These are phyloP conservation scores for Penaeus vannamei DNA, from an alignment of 1,140 invertebrate genomes.

Conservation along the genomic window DNA sequence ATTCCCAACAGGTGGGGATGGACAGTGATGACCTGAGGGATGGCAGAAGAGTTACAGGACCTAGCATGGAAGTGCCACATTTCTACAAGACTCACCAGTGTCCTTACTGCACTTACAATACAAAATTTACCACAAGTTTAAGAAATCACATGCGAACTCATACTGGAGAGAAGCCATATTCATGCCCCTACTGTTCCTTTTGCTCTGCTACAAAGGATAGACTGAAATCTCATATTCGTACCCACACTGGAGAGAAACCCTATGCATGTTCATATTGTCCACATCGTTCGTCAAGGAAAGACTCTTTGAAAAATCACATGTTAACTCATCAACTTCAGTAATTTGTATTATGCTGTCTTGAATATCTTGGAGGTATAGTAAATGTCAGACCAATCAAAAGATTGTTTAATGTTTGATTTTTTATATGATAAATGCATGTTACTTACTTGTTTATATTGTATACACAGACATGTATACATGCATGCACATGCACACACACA, in stretches of 20 bases:
- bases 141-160: slow-evolving; percentile 51
- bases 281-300: slow-evolving; percentile 46
- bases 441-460: too few relatives aligned
- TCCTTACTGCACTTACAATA: slow-evolving; percentile 47
- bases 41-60: slow-evolving; percentile 27
- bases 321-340: slow-evolving; percentile 34
- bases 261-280: slow-evolving; percentile 47
- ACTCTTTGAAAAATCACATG: slow-evolving; percentile 48
- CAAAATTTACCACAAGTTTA: slow-evolving; percentile 44
- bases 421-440: too few relatives aligned
- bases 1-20: slow-evolving; percentile 58
- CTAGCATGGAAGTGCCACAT: slow-evolving; percentile 5
- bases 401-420: too few relatives aligned
- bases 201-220: slow-evolving; percentile 48
- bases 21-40: slow-evolving; percentile 40
- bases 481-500: too few relatives aligned
- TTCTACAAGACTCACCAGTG: slow-evolving; percentile 48
- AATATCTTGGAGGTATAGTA: too few relatives aligned
- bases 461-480: too few relatives aligned
- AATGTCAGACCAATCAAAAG: too few relatives aligned
- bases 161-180: slow-evolving; percentile 52
- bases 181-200: slow-evolving; percentile 45
- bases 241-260: slow-evolving; percentile 54
- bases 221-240: slow-evolving; percentile 41
- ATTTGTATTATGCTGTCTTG: too few relatives aligned